phyloP scores from a whole-genome alignment of 2,888 invertebrate genomes.

The Philereme transversata region DNA sequence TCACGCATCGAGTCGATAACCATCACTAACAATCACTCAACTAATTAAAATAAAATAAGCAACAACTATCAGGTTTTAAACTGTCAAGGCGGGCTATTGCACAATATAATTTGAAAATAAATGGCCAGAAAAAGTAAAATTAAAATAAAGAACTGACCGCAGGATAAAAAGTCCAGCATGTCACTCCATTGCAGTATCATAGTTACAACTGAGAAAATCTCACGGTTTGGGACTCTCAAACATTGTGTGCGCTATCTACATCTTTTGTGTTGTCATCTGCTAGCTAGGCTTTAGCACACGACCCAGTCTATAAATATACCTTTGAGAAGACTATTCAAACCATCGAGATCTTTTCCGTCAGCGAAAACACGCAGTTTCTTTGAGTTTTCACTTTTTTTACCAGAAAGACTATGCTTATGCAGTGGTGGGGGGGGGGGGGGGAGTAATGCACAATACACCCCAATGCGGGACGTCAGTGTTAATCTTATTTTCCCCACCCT shows the following conservation, averaged over 20 bases:
- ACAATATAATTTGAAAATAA: not conserved
- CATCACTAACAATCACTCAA: constrained; percentile 8
- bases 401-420: not conserved
- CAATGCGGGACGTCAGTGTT: no score
- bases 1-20: constrained; percentile 17
- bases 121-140: constrained; percentile 2
- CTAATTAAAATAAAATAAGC: constrained; percentile 7
- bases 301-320: constrained; percentile 27
- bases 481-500: no score
- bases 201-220: constrained; percentile 70
- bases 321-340: constrained; percentile 22
- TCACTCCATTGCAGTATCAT: constrained; percentile 80
- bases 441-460: no score
- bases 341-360: constrained; percentile 15
- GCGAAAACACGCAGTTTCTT: constrained; percentile 1
- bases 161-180: constrained; percentile 76
- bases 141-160: constrained; percentile 68
- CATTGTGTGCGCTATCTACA: constrained; percentile 67
- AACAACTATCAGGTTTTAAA: constrained; percentile 11
- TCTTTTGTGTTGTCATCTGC: constrained; percentile 46
- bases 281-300: constrained; percentile 25
- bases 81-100: not conserved
- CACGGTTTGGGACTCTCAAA: constrained; percentile 58
- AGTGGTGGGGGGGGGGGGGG: no score
- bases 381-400: not conserved